Evolutionary conservation across 1,140 invertebrate species (phyloP), one percentile per base, ranked within the genome.

Genomic region (Heliconius hermathena): DNA sequence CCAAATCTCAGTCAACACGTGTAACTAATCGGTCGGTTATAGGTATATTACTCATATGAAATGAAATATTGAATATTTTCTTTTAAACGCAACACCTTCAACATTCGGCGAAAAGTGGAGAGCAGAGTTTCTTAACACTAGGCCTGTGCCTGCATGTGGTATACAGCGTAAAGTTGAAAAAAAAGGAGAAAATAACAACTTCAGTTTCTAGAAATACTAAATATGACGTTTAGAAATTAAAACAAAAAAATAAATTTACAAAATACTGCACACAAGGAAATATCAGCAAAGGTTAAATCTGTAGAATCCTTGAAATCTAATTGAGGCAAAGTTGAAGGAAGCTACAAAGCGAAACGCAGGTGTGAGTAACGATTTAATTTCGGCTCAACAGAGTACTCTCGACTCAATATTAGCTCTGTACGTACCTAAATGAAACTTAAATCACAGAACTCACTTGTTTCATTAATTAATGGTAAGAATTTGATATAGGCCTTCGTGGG

Each of bases 331-430:
- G 81, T 77, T 82, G 82, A 84, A 82, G 86, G 85, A 85, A 88
- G 86, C 83, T 85, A 81, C 81, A 81, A 82, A 83, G 80, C 80
- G 82, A 81, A 81, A 57, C 87, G 83, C 92, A 93, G 92, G 89
- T 93, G 92, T 88, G 79, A 74, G 81, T 91, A 93, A 93, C 88
- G 91, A 88, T 93, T 92, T 93, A 91, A 93, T 93, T 92, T 91
- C 82, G 88, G 84, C 89, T 85, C 85, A 91, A 91, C 88, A 84
- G 83, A 76, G 80, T 85, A 85, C 83, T 85, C 85, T 82, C 86
- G 78, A 77, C 82, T 81, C 76, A 75, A 83, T 85, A 89, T 89
- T 88, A 86, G 81, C 84, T 85, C 85, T 87, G 84, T 85, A 88
- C 41, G 41, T 85, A 85, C 82, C 82, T 81, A 85, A 89, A 89